Evolutionary conservation across 2,888 invertebrate genomes (phyloP).

Genomic region (Mamestra brassicae): DNA sequence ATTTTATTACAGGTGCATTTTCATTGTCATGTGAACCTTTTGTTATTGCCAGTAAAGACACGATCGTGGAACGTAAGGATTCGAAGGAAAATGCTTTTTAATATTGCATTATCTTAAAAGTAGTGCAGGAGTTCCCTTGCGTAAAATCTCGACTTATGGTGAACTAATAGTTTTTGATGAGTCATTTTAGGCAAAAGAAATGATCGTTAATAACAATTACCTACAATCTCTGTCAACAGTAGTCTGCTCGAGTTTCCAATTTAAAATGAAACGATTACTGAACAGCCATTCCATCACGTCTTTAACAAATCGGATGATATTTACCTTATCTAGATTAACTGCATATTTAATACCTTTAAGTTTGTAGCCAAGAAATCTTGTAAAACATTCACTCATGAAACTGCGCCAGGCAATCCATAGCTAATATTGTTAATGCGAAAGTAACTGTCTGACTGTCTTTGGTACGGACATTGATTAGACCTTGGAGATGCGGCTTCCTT

Average conservation of each 20-base stretch:
- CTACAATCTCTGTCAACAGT: background rate
- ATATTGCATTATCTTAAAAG: conserved; percentile 20
- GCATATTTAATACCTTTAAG: background rate
- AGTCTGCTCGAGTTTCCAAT: background rate
- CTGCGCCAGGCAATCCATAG: background rate
- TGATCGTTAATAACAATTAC: background rate
- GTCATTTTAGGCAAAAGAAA: background rate
- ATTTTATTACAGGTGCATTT: background rate
- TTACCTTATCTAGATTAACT: conserved; percentile 8
- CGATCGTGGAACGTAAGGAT: background rate
- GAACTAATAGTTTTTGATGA: conserved; percentile 12
- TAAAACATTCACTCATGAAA: background rate
- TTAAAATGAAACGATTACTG: background rate
- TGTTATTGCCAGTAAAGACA: conserved; percentile 3
- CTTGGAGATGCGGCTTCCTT: no score
- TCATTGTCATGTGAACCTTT: conserved; percentile 30
- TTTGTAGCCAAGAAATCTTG: background rate
- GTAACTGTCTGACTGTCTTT: no score
- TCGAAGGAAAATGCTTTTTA: conserved; percentile 8
- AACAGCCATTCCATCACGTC: conserved; percentile 2
- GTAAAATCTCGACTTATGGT: conserved; percentile 11
- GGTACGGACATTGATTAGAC: no score
- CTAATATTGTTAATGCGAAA: no score
- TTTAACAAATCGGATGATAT: background rate
- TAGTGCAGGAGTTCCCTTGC: conserved; percentile 17